Conservation (phyloP, 2,113 vertebrate genomes). For the Lasiurus cinereus region DNA sequence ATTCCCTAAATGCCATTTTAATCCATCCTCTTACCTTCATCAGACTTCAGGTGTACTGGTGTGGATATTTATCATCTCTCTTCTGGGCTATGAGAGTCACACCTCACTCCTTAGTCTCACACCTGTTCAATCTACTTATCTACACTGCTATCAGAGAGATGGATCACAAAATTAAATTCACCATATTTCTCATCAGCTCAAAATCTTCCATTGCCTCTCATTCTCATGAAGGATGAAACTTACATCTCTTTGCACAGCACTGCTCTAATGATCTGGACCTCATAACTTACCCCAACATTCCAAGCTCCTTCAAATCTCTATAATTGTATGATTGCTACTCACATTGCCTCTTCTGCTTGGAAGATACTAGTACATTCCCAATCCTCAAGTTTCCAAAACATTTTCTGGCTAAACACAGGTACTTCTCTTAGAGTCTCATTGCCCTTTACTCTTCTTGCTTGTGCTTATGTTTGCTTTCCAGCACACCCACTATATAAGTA, state of each 20-base stretch:
- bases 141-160: background rate
- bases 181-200: background rate
- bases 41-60: background rate
- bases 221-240: background rate
- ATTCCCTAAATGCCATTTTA: background rate
- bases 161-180: background rate
- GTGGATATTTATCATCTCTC: background rate
- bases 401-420: background rate
- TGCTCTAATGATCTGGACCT: background rate
- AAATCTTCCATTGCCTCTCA: background rate
- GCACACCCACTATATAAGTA: background rate
- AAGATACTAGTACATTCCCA: background rate
- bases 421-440: background rate
- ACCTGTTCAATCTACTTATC: background rate
- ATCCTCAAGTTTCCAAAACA: background rate
- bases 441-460: background rate
- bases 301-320: background rate
- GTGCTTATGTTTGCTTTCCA: background rate
- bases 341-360: background rate
- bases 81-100: background rate
- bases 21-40: background rate
- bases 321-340: background rate
- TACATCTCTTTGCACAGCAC: background rate
- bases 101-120: background rate
- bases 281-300: background rate